Evolutionary conservation across 2,113 vertebrate species (phyloP).

Genomic region (Callocephalon fimbriatum): DNA sequence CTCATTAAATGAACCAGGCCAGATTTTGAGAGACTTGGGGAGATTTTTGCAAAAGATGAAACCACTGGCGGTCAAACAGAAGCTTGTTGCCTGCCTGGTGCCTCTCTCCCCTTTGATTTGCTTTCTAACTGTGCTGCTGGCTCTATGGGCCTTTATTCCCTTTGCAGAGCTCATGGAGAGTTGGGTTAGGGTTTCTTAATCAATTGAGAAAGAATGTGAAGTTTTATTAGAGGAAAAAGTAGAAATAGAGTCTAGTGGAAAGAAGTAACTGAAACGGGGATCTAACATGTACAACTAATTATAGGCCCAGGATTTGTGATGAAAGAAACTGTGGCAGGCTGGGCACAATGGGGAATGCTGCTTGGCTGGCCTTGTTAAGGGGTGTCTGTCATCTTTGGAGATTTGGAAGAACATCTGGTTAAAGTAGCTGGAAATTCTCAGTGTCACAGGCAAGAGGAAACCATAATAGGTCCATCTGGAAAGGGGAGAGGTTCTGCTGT

Average conservation of each 20-base stretch:
- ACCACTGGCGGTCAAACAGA: neutral
- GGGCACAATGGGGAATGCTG: neutral
- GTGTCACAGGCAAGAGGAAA: neutral
- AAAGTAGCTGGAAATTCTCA: neutral
- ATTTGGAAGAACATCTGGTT: neutral
- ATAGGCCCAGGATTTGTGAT: neutral
- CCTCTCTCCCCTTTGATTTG: neutral
- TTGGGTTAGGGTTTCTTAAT: neutral
- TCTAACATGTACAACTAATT: neutral
- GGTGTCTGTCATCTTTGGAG: neutral
- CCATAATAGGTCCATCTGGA: neutral
- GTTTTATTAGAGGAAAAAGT: neutral
- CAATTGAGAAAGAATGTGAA: neutral
- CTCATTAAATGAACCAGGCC: neutral
- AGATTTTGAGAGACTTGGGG: neutral
- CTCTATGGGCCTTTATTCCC: neutral
- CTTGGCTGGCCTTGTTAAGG: neutral
- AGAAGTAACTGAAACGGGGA: neutral
- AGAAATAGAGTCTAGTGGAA: neutral
- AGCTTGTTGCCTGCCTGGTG: neutral
- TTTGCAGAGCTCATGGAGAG: neutral
- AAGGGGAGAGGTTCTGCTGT: neutral
- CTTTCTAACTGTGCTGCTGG: neutral
- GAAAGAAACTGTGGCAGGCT: neutral
- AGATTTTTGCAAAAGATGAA: neutral